A percentile compares a stretch with the other conserved stretches of the same genome.
phyloP scores from a whole-genome alignment of 2,113 vertebrate species.

The Echinops telfairi region DNA sequence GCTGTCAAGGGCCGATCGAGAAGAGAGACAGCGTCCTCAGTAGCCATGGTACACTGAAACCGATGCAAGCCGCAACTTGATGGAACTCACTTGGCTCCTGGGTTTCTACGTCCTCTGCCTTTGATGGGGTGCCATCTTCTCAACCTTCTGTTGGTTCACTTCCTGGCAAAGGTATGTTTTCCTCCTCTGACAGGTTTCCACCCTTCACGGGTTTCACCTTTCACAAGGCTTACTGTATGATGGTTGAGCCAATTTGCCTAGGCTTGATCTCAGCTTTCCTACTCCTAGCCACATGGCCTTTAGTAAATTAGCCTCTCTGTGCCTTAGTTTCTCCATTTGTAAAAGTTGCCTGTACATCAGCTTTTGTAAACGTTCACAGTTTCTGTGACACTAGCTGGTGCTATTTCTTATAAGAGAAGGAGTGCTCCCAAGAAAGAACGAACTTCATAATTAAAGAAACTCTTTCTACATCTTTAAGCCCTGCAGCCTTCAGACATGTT shows the following conservation, averaged over 20 bases:
- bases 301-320: not conserved
- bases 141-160: not conserved
- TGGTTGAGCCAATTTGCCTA: not conserved
- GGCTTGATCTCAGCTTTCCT: not conserved
- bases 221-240: not conserved
- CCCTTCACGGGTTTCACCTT: not conserved
- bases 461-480: conserved; percentile 1
- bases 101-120: not conserved
- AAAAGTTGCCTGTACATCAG: not conserved
- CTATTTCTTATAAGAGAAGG: conserved; percentile 4
- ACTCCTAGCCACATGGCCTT: not conserved
- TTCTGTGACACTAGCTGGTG: not conserved
- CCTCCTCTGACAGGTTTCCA: not conserved
- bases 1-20: not conserved
- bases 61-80: not conserved
- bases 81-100: not conserved
- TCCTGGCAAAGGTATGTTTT: not conserved
- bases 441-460: conserved; percentile 28
- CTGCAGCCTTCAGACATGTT: conserved; percentile 68
- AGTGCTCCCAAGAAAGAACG: not conserved
- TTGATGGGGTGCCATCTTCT: not conserved
- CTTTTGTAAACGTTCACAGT: conserved; percentile 1
- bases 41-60: not conserved
- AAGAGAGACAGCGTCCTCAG: not conserved
- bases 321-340: not conserved